phyloP scores from a whole-genome alignment of 2,888 invertebrate species.

The Sarcophaga caerulescens region DNA sequence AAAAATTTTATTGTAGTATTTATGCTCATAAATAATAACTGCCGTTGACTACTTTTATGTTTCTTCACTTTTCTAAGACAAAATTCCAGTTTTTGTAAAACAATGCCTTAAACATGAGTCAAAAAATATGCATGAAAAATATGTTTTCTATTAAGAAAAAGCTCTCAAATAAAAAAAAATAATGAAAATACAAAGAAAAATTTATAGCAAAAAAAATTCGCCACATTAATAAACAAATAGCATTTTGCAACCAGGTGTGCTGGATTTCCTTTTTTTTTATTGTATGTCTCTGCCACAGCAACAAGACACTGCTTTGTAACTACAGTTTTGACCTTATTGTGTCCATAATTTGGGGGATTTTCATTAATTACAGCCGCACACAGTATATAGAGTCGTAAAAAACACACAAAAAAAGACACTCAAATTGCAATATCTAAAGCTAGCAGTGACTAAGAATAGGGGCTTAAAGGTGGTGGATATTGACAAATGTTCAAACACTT shows the following conservation, averaged over 20 bases:
- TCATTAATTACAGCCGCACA: slow-evolving; percentile 64
- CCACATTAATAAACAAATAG: slow-evolving; percentile 40
- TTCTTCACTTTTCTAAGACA: slow-evolving; percentile 20
- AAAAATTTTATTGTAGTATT: slow-evolving; percentile 58
- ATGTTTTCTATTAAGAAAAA: slow-evolving; percentile 14
- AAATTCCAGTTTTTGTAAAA: slow-evolving; percentile 56
- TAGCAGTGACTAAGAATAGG: neutral
- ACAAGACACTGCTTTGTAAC: slow-evolving; percentile 28
- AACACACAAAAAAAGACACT: slow-evolving; percentile 12
- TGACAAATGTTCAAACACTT: slow-evolving; percentile 52
- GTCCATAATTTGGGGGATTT: slow-evolving; percentile 67
- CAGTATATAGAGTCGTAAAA: slow-evolving; percentile 1
- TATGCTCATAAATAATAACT: slow-evolving; percentile 60
- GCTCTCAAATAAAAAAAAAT: neutral
- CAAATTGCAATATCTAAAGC: slow-evolving; percentile 23
- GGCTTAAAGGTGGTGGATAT: slow-evolving; percentile 27
- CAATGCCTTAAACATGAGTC: slow-evolving; percentile 61
- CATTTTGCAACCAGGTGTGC: slow-evolving; percentile 66
- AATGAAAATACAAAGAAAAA: slow-evolving; percentile 34
- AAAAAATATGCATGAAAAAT: slow-evolving; percentile 52
- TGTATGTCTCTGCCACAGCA: slow-evolving; percentile 7
- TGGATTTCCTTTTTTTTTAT: slow-evolving; percentile 17
- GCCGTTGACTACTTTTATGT: slow-evolving; percentile 27
- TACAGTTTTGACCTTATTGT: slow-evolving; percentile 66
- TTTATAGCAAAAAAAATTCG: neutral